Percentiles rank a stretch among this genome's conserved stretches.
Evolutionary conservation across 2,888 invertebrate genomes (phyloP).

Genomic region (Muschampia plurimacula): DNA sequence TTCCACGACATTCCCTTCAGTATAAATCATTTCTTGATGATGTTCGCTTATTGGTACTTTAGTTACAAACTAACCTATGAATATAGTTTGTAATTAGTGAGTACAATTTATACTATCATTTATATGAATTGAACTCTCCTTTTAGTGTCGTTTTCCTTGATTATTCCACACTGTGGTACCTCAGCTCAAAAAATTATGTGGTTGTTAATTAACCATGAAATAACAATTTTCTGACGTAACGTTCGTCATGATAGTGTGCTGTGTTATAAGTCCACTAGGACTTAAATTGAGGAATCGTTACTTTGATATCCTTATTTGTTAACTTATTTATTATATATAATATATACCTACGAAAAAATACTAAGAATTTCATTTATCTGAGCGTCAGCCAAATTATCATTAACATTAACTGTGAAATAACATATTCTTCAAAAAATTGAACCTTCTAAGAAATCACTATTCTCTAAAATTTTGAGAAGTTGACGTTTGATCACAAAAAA

Average conservation of each 20-base stretch:
- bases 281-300: neutral
- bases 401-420: too few relatives aligned
- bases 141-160: neutral
- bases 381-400: neutral
- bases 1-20: too few relatives aligned
- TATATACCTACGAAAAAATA: too few relatives aligned
- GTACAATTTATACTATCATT: too few relatives aligned
- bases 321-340: too few relatives aligned
- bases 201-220: neutral
- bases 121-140: neutral
- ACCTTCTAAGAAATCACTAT: neutral
- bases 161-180: neutral
- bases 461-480: neutral
- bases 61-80: too few relatives aligned
- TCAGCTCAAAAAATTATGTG: neutral
- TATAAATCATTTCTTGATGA: too few relatives aligned
- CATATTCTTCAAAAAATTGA: too few relatives aligned
- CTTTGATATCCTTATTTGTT: too few relatives aligned
- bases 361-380: neutral
- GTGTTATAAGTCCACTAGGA: neutral
- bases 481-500: neutral
- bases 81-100: too few relatives aligned
- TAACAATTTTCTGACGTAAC: neutral
- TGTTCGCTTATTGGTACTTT: too few relatives aligned
- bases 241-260: neutral